Evolutionary conservation across 2,797 vertebrate genomes (phyloP), one percentile per base, ranked within the genome.

Genomic region (Paramormyrops hopkinsi): DNA sequence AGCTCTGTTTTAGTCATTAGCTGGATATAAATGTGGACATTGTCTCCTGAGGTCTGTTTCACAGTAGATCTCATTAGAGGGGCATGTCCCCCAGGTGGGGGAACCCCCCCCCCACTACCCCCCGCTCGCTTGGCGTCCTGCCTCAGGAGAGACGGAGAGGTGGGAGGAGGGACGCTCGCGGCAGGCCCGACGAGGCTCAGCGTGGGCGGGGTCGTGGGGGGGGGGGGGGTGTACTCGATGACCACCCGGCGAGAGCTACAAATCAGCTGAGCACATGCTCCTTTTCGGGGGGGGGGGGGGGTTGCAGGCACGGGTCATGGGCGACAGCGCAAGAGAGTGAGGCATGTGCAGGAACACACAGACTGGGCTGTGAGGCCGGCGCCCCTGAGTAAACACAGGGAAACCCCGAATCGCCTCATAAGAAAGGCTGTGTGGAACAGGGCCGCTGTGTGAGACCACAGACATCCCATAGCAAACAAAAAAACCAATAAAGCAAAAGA

Each of bases 1-100:
- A 33, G 86, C 69, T 91, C 88, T 0, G 7, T 88, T 94, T 94
- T 94, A 93, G 88, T 90, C 83, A 89, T 88, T 89, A 90, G 88
- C 65, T 46, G 0, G 90, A 53, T 79, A 88, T 90, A 90, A 91
- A 25, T 89, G 91, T 91, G 92, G 93, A 90, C 91, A 85, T 69
- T 91, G 90, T 90, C 90, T 86, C 25, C 3, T 4, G 11, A 44
- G 89, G 90, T 86, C 91, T 88, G 89, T 88, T 53, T 33, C 50
- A 88, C 88, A 87, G 88, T 90, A 90, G 9, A 91, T 90, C 87
- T 92, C 92, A 90, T 92, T 91, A 91, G 33, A 2, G 33, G 33
- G 33, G 33, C 33, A 33, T 2, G 33, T 33, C 33, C 33, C 33
- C 33, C 33, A 33, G 33, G 33, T 33, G 33, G 33, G 33, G 33